Evolutionary conservation across 2,888 invertebrate species (phyloP).

Genomic region (Drosophila algonquin): DNA sequence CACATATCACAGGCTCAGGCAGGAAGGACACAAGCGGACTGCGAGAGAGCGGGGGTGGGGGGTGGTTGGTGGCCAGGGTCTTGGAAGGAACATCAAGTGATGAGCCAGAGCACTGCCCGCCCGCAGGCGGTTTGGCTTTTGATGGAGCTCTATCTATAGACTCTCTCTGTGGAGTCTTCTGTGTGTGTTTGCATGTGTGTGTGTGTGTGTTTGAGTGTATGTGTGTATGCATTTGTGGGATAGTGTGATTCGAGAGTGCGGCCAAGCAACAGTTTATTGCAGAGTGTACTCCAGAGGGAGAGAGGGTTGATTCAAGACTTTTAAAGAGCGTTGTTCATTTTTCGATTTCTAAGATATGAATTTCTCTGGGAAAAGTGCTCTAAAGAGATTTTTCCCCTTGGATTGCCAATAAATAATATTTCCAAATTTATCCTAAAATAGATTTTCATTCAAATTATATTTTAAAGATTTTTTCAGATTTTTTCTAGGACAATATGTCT

Average conservation of each 20-base stretch:
- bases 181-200: slow-evolving; percentile 15
- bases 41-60: background rate
- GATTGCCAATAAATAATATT: too few species aligned
- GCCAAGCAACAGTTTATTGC: slow-evolving; percentile 9
- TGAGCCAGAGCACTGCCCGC: background rate
- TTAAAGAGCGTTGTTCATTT: background rate
- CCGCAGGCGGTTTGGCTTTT: slow-evolving; percentile 43
- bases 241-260: slow-evolving; percentile 10
- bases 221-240: slow-evolving; percentile 18
- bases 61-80: background rate
- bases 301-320: background rate
- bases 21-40: slow-evolving; percentile 16
- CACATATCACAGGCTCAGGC: background rate
- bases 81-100: background rate
- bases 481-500: too few species aligned
- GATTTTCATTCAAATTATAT: too few species aligned
- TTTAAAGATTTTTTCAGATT: too few species aligned
- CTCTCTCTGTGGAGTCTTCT: background rate
- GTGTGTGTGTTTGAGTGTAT: slow-evolving; percentile 10
- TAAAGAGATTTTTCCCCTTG: too few species aligned
- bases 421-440: too few species aligned
- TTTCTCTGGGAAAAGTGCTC: too few species aligned
- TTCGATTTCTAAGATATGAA: too few species aligned
- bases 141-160: slow-evolving; percentile 20
- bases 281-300: background rate